These are phyloP conservation scores for Actenoides hombroni DNA, from an alignment of 2,113 vertebrate genomes.

Conservation along the genomic window DNA sequence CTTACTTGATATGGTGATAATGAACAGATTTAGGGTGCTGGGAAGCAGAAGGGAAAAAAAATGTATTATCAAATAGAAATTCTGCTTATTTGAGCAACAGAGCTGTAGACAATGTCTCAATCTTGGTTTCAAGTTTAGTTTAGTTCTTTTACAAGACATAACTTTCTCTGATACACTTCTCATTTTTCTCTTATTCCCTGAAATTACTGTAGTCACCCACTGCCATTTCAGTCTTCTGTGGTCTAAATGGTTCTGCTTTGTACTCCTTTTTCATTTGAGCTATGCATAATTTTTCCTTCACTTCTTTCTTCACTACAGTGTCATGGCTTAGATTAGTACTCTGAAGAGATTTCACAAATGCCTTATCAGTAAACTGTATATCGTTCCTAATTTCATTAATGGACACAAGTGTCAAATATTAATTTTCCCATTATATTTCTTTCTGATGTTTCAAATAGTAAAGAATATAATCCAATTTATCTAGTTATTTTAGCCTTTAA, in stretches of 20 bases:
- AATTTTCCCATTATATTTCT: background rate
- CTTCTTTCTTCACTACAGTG: background rate
- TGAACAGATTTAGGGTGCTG: background rate
- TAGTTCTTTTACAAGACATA: background rate
- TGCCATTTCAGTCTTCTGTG: background rate
- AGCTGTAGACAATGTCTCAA: background rate
- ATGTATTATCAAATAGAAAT: background rate
- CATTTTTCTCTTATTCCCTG: background rate
- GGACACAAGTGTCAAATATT: background rate
- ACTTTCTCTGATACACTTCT: background rate
- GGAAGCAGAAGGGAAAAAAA: background rate
- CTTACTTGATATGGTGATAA: background rate
- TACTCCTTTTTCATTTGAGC: background rate
- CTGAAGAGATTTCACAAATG: background rate
- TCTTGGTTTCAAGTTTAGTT: background rate
- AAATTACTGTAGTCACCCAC: background rate
- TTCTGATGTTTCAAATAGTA: background rate
- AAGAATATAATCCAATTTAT: background rate
- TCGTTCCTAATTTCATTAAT: background rate
- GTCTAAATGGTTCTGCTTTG: background rate
- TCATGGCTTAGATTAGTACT: background rate
- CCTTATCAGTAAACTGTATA: background rate
- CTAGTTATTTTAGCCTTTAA: background rate
- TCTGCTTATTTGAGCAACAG: background rate
- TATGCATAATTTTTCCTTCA: background rate